A percentile compares a stretch with the other conserved stretches of the same genome.
phyloP scores from a whole-genome alignment of 2,888 invertebrate genomes.

The Xiphydria camelus region DNA sequence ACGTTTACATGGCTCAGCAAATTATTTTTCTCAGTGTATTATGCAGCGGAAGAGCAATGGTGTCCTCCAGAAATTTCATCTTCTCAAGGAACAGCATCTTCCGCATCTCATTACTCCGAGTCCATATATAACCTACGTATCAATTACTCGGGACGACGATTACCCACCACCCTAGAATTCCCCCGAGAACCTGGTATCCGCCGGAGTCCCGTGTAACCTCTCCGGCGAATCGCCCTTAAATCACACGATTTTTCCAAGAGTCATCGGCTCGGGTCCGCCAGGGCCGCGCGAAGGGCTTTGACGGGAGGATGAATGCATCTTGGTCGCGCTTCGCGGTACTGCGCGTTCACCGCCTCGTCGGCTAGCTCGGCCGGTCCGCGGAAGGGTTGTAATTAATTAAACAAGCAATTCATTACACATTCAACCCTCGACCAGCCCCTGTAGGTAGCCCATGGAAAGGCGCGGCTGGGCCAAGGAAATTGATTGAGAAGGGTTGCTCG shows the following conservation, averaged over 20 bases:
- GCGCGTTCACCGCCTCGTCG: conserved; percentile 22
- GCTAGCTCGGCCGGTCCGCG: conserved; percentile 33
- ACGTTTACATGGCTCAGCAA: too few relatives aligned
- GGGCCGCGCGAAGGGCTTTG: conserved; percentile 21
- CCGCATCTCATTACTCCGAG: too few relatives aligned
- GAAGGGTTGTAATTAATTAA: conserved; percentile 70
- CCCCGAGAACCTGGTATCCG: too few relatives aligned
- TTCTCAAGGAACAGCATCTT: too few relatives aligned
- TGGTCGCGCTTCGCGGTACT: conserved; percentile 27
- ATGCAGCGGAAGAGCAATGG: too few relatives aligned
- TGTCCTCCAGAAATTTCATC: too few relatives aligned
- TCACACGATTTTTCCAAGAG: conserved; percentile 15
- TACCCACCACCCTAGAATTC: too few relatives aligned
- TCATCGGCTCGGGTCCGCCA: conserved; percentile 4
- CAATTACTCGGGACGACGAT: too few relatives aligned
- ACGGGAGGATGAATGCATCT: conserved; percentile 45
- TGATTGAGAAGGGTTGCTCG: conserved; percentile 54
- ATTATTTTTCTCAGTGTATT: too few relatives aligned
- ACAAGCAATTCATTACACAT: conserved; percentile 74
- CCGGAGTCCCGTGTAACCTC: too few relatives aligned
- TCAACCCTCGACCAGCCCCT: conserved; percentile 47
- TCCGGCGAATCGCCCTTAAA: conserved; percentile 16
- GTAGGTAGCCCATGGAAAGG: conserved; percentile 43
- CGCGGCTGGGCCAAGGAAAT: conserved; percentile 50
- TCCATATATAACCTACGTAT: too few relatives aligned